These are phyloP conservation scores for Takifugu ocellatus DNA, from an alignment of 2,797 vertebrate genomes.

Conservation along the genomic window DNA sequence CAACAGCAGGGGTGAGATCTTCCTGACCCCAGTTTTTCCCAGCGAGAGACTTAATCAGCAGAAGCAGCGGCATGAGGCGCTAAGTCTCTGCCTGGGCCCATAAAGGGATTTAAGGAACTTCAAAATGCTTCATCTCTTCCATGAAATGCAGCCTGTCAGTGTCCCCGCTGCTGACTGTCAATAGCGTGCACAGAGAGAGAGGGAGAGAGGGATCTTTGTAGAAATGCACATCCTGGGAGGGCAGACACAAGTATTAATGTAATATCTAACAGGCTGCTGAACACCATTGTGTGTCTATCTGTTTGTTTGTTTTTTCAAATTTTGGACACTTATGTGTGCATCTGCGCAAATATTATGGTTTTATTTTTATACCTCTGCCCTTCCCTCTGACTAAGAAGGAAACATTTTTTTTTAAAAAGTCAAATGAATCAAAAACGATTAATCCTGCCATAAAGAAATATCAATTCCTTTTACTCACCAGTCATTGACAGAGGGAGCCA, in stretches of 20 bases:
- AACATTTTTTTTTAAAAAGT: too few species aligned
- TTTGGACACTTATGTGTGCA: slow-evolving; percentile 1
- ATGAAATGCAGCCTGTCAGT: slow-evolving; percentile 74
- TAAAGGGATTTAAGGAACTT: slow-evolving; percentile 73
- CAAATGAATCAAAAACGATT: too few species aligned
- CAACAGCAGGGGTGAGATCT: slow-evolving; percentile 10
- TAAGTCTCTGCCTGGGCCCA: slow-evolving; percentile 57
- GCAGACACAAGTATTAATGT: slow-evolving; percentile 31
- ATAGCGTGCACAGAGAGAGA: slow-evolving; percentile 27
- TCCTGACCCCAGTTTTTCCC: slow-evolving; percentile 37
- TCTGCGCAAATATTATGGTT: neutral
- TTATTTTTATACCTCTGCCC: neutral
- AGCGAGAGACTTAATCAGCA: slow-evolving; percentile 46
- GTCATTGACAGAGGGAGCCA: neutral
- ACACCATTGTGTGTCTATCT: slow-evolving; percentile 1
- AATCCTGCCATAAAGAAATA: too few species aligned
- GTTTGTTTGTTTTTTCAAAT: slow-evolving; percentile 2
- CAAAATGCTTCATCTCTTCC: slow-evolving; percentile 71
- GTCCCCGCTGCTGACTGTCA: slow-evolving; percentile 60
- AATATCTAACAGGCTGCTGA: neutral
- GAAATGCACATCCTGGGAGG: slow-evolving; percentile 45
- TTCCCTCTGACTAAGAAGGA: neutral
- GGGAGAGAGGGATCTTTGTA: slow-evolving; percentile 22
- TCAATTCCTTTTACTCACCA: too few species aligned
- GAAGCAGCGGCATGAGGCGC: slow-evolving; percentile 38